These are phyloP conservation scores for Stramonita haemastoma DNA, from an alignment of 2,888 invertebrate genomes.

Conservation along the genomic window DNA sequence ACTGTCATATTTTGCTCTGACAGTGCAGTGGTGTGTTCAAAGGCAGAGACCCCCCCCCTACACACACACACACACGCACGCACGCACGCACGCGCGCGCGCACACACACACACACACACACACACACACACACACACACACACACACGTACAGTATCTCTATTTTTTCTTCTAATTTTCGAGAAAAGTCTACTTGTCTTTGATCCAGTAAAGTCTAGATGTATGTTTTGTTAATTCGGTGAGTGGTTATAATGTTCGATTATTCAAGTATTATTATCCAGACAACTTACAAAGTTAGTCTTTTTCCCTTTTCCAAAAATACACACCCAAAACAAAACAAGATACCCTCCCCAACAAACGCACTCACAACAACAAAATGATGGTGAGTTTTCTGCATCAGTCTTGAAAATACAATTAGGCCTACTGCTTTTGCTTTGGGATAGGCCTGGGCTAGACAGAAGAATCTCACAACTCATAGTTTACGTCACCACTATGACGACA, in stretches of 20 bases:
- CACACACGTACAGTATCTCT: not conserved
- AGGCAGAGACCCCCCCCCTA: not conserved
- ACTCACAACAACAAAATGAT: not conserved
- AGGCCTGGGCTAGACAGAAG: not conserved
- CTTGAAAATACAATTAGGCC: not conserved
- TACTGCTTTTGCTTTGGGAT: not conserved
- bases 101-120: constrained; percentile 22
- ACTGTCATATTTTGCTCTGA: not conserved
- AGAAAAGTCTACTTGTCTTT: not conserved
- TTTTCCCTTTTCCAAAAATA: not conserved
- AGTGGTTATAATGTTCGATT: not conserved
- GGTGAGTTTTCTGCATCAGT: not conserved
- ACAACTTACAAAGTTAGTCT: too few relatives aligned
- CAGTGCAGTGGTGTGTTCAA: too few relatives aligned
- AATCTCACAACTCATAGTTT: not conserved
- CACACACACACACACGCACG: not conserved
- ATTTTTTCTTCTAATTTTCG: not conserved
- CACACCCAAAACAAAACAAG: not conserved
- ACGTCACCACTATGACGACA: not conserved
- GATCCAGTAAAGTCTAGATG: not conserved
- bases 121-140: not conserved
- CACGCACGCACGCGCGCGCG: not conserved
- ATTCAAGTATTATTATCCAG: not conserved
- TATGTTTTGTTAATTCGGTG: not conserved
- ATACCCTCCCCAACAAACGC: not conserved